A percentile compares a stretch with the other conserved stretches of the same genome.
Conservation (phyloP, 2,797 vertebrate genomes). For the Microcaecilia unicolor region DNA sequence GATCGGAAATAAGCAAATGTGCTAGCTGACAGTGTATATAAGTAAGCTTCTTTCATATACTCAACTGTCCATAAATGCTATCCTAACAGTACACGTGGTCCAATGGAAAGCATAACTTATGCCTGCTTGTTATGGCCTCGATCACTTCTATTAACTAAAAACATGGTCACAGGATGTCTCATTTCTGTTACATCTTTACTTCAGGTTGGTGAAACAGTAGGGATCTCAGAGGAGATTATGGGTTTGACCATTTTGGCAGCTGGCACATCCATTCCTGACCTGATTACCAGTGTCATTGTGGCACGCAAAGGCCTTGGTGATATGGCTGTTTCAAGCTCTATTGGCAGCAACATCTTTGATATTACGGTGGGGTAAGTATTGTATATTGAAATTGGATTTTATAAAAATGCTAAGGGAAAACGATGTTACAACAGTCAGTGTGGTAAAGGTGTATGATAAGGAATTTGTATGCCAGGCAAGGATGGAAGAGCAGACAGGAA, state of each 20-base stretch:
- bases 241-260: conserved; percentile 90
- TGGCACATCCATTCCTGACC: conserved; percentile 92
- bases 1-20: too few relatives aligned
- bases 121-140: too few relatives aligned
- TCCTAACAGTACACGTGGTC: too few relatives aligned
- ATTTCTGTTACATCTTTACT: not conserved
- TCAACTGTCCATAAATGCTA: too few relatives aligned
- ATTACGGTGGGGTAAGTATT: conserved; percentile 88
- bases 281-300: conserved; percentile 96
- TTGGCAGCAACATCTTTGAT: conserved; percentile 96
- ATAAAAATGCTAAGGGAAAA: too few relatives aligned
- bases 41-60: too few relatives aligned
- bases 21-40: too few relatives aligned
- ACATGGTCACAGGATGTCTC: too few relatives aligned
- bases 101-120: too few relatives aligned
- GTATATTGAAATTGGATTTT: not conserved
- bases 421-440: not conserved
- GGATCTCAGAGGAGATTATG: conserved; percentile 96
- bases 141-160: too few relatives aligned
- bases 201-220: conserved; percentile 91
- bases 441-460: not conserved
- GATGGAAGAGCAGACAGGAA: too few relatives aligned
- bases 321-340: conserved; percentile 96
- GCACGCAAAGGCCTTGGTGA: conserved; percentile 90
- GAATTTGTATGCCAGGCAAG: not conserved